These are phyloP conservation scores for Scotopteryx bipunctaria DNA, from an alignment of 2,888 invertebrate genomes.

Conservation along the genomic window DNA sequence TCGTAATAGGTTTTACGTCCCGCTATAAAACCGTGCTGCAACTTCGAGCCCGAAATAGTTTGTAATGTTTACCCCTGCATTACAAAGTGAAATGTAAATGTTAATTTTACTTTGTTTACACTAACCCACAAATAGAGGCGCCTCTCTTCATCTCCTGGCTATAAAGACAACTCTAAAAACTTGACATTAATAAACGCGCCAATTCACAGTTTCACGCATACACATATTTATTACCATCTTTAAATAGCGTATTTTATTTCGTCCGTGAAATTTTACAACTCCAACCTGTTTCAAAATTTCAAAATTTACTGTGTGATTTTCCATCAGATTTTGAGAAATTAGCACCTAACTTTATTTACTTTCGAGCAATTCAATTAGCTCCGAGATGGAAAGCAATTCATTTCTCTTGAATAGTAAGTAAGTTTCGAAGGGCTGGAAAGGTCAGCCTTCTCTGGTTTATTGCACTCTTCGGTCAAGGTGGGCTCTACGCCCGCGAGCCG, in stretches of 20 bases:
- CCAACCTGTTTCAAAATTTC: constrained; percentile 1
- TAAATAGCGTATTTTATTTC: neutral
- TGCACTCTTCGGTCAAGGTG: constrained; percentile 72
- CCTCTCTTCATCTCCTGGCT: constrained; percentile 37
- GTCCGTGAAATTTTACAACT: constrained; percentile 1
- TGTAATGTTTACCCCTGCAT: constrained; percentile 49
- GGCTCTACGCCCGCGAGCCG: constrained; percentile 59
- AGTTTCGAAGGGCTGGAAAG: constrained; percentile 47
- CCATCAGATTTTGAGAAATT: constrained; percentile 13
- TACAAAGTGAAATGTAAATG: constrained; percentile 44
- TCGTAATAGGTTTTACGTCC: constrained; percentile 45
- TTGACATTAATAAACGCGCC: constrained; percentile 11
- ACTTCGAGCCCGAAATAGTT: constrained; percentile 51
- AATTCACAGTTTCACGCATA: constrained; percentile 7
- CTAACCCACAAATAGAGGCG: constrained; percentile 34
- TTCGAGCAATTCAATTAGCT: constrained; percentile 16
- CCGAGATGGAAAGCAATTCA: constrained; percentile 19
- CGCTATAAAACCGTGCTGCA: constrained; percentile 48
- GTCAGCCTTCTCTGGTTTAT: constrained; percentile 59
- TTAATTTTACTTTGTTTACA: constrained; percentile 42
- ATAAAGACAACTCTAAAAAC: constrained; percentile 28
- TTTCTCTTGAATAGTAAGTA: constrained; percentile 23
- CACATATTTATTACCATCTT: constrained; percentile 9
- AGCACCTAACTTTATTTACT: constrained; percentile 19
- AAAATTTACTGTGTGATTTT: constrained; percentile 25